Percentiles rank a stretch among this genome's conserved stretches.
Evolutionary conservation across 92 coral and sea anemone genomes (phyloP).

Genomic region (Montipora capitata): DNA sequence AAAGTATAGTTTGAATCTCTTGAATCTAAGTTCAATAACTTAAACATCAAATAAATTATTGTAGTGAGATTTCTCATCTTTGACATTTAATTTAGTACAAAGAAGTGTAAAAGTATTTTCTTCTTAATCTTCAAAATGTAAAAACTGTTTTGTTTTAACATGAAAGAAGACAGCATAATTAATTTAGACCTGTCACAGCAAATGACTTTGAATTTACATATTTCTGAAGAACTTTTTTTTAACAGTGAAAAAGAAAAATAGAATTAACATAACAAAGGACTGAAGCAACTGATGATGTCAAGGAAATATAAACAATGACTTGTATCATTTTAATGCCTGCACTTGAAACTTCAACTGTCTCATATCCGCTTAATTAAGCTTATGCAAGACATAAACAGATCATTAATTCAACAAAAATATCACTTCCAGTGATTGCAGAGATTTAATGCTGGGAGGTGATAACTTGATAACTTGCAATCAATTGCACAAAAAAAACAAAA

Average conservation of each 20-base stretch:
- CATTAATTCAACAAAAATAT: too few species aligned
- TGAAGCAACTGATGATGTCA: not conserved
- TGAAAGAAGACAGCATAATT: conserved; percentile 1
- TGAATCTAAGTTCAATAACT: too few species aligned
- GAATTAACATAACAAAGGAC: not conserved
- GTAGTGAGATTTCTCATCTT: not conserved
- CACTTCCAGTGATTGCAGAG: too few species aligned
- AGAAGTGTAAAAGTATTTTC: not conserved
- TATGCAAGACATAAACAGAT: too few species aligned
- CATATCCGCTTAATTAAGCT: too few species aligned
- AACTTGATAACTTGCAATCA: too few species aligned
- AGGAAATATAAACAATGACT: not conserved
- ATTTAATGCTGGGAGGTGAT: too few species aligned
- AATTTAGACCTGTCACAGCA: not conserved
- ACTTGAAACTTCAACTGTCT: not conserved
- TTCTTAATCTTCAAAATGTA: not conserved
- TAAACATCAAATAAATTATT: too few species aligned
- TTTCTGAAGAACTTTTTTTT: not conserved
- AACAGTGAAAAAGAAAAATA: not conserved
- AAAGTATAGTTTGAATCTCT: too few species aligned
- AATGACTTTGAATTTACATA: conserved; percentile 5
- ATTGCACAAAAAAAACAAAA: not conserved
- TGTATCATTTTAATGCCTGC: not conserved
- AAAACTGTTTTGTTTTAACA: not conserved
- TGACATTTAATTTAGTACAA: not conserved